Evolutionary conservation across 2,113 vertebrate species (phyloP).

Genomic region (Anser cygnoides): DNA sequence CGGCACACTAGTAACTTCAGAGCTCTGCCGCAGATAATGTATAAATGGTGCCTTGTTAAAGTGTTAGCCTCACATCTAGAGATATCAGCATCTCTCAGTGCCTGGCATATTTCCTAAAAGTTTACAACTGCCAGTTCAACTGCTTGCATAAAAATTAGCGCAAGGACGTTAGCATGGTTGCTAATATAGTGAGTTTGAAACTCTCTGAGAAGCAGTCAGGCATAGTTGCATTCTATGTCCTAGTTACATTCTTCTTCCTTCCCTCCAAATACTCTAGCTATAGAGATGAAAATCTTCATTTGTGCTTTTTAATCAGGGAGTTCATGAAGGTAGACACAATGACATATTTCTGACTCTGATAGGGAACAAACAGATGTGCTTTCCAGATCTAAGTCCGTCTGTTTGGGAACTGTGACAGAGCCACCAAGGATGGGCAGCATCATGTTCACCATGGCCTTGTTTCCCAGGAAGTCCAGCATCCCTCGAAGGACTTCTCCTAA

Average conservation of each 20-base stretch:
- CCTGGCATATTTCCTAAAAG: neutral
- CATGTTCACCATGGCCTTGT: neutral
- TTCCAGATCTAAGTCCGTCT: neutral
- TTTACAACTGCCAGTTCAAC: neutral
- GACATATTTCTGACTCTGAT: neutral
- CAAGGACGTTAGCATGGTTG: neutral
- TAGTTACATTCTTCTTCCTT: neutral
- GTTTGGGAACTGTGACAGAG: neutral
- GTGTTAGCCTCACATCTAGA: neutral
- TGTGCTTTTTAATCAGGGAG: neutral
- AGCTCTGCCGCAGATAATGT: neutral
- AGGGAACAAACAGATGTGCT: neutral
- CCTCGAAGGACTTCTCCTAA: neutral
- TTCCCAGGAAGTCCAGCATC: neutral
- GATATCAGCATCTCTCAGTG: neutral
- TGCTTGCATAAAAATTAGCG: neutral
- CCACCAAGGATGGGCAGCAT: neutral
- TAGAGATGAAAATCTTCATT: neutral
- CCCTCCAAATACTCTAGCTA: neutral
- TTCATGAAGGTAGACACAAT: neutral
- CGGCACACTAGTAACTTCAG: neutral
- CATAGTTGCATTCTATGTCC: accelerated
- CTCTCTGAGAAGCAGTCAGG: neutral
- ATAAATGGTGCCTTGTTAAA: neutral
- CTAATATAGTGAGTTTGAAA: neutral